Conservation (phyloP, 2,113 vertebrate genomes). For the Sylvilagus bachmani region DNA sequence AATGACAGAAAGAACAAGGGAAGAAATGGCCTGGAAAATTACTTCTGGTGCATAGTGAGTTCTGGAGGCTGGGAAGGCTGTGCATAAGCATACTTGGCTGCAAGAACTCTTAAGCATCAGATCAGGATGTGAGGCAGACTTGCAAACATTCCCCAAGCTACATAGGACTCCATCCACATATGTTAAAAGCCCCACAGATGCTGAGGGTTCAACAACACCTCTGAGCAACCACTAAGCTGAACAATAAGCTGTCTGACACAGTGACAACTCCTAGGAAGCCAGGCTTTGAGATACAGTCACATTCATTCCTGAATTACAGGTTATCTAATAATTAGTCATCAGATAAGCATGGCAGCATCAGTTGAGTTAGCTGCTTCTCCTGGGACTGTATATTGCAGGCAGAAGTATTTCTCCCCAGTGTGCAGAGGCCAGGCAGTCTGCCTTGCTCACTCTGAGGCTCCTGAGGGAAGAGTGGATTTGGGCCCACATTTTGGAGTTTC, state of each 20-base stretch:
- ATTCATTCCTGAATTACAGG: neutral
- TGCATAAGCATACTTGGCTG: neutral
- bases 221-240: neutral
- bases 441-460: neutral
- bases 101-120: neutral
- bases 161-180: neutral
- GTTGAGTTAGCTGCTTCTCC: neutral
- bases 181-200: too few species aligned
- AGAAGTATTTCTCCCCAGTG: neutral
- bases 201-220: too few species aligned
- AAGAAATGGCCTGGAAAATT: neutral
- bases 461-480: neutral
- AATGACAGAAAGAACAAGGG: neutral
- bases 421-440: neutral
- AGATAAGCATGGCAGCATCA: neutral
- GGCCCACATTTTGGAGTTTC: neutral
- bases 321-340: neutral
- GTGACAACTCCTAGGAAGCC: neutral
- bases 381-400: neutral
- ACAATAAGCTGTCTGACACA: neutral
- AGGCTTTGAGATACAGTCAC: neutral
- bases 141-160: neutral
- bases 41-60: too few species aligned
- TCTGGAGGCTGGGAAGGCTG: neutral
- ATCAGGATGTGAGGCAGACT: neutral